phyloP scores from a whole-genome alignment of 37 sponge, comb jelly and placozoan species.

The Geodia barretti region DNA sequence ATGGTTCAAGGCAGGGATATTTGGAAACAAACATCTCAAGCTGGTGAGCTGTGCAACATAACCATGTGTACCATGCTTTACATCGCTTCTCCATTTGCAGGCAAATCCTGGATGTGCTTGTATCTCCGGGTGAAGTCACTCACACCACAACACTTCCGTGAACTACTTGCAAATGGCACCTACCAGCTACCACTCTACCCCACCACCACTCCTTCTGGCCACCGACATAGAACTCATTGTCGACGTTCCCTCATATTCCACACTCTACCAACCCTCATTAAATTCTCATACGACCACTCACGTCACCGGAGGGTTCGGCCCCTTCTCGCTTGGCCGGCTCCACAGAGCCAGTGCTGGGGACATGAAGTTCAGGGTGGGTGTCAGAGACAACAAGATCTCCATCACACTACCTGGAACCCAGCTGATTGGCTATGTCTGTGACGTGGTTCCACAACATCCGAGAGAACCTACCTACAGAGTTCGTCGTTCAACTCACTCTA shows the following conservation, averaged over 20 bases:
- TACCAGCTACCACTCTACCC: constrained; percentile 19
- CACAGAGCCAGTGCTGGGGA: not conserved
- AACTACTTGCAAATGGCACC: not conserved
- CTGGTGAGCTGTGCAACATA: too few species aligned
- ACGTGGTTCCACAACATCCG: constrained; percentile 17
- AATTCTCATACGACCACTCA: constrained; percentile 1
- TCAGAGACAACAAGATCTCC: not conserved
- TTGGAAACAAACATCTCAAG: not conserved
- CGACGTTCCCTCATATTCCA: constrained; percentile 4
- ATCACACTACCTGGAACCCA: constrained; percentile 22
- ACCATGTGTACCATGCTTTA: too few species aligned
- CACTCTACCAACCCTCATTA: constrained; percentile 7
- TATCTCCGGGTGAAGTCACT: not conserved
- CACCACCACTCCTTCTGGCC: constrained; percentile 4
- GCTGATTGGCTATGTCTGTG: constrained; percentile 32
- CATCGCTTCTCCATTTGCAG: not conserved
- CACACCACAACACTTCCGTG: not conserved
- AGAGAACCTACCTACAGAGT: too few species aligned
- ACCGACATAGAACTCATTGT: constrained; percentile 10
- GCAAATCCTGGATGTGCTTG: not conserved
- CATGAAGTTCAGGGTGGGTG: constrained; percentile 15
- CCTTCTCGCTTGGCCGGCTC: constrained; percentile 11
- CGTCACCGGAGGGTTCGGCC: constrained; percentile 23
- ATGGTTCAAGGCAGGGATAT: constrained; percentile 16
- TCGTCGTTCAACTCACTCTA: too few species aligned